These are phyloP conservation scores for Aphelenchoides fujianensis DNA, from an alignment of 1,140 invertebrate genomes.

Conservation along the genomic window DNA sequence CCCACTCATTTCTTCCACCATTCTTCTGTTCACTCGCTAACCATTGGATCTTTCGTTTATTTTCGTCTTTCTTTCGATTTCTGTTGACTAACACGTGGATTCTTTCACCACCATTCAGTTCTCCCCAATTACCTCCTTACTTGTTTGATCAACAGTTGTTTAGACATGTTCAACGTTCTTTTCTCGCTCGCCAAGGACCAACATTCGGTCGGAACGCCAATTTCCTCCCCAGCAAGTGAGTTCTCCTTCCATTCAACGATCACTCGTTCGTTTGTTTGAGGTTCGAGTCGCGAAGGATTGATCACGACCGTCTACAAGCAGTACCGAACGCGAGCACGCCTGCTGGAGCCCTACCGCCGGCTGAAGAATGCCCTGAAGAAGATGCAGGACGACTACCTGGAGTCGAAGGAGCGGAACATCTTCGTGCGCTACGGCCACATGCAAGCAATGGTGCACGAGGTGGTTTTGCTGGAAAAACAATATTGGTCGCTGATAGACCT, in stretches of 20 bases:
- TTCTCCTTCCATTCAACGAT: conserved; percentile 14
- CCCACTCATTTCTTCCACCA: neutral
- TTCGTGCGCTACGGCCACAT: conserved; percentile 51
- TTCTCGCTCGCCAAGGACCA: conserved; percentile 44
- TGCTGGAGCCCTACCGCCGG: conserved; percentile 32
- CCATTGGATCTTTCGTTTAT: no score
- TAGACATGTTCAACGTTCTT: conserved; percentile 46
- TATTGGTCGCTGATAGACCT: conserved; percentile 85
- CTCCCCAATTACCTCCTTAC: neutral
- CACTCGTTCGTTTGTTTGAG: no score
- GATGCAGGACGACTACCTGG: conserved; percentile 53
- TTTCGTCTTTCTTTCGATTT: neutral
- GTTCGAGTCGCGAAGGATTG: conserved; percentile 40
- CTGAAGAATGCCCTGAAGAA: conserved; percentile 53
- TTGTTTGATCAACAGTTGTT: conserved; percentile 2
- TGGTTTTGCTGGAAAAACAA: conserved; percentile 81
- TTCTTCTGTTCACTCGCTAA: neutral
- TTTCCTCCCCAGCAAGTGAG: conserved; percentile 41
- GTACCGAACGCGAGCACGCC: conserved; percentile 31
- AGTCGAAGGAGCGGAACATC: conserved; percentile 53
- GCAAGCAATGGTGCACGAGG: conserved; percentile 52
- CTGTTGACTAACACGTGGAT: neutral
- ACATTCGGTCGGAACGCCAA: conserved; percentile 17
- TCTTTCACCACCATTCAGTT: neutral
- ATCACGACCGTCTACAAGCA: conserved; percentile 55